Evolutionary conservation across 2,113 vertebrate species (phyloP).

Genomic region (pig (Sus scrofa)): DNA sequence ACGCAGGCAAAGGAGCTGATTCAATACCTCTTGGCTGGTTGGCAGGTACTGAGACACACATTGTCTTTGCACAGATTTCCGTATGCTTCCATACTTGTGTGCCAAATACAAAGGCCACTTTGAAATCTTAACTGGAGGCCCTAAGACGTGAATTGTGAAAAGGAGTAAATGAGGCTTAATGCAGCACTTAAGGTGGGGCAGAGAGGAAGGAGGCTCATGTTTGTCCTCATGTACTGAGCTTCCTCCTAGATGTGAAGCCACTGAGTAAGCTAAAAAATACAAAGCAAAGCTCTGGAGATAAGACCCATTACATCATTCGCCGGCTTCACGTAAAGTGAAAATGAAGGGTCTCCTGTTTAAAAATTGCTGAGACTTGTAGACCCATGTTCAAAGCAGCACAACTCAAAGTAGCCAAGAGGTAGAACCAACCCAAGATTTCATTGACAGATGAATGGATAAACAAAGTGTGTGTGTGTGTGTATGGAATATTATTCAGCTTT

Average conservation of each 20-base stretch:
- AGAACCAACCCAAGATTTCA: neutral
- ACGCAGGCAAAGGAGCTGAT: neutral
- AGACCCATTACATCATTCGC: neutral
- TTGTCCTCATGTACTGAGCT: neutral
- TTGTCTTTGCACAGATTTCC: neutral
- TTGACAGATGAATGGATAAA: neutral
- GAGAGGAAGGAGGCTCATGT: neutral
- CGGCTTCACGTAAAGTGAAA: neutral
- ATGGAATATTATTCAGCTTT: too few species aligned
- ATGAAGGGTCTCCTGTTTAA: neutral
- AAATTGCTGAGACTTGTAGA: neutral
- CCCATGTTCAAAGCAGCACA: neutral
- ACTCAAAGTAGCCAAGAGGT: neutral
- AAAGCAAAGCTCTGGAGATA: neutral
- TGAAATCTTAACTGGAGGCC: neutral
- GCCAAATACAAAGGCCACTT: neutral
- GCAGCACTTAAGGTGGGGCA: neutral
- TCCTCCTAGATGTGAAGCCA: neutral
- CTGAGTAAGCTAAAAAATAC: neutral
- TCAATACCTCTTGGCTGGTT: neutral
- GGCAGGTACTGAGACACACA: neutral
- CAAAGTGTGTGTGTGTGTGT: neutral
- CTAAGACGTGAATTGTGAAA: neutral
- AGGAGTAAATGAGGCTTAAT: neutral
- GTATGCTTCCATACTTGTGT: neutral